Evolutionary conservation across 35 echinoderm and acorn worm genomes (phyloP), one percentile per base, ranked within the genome.

Genomic region (Chiridota heheva): DNA sequence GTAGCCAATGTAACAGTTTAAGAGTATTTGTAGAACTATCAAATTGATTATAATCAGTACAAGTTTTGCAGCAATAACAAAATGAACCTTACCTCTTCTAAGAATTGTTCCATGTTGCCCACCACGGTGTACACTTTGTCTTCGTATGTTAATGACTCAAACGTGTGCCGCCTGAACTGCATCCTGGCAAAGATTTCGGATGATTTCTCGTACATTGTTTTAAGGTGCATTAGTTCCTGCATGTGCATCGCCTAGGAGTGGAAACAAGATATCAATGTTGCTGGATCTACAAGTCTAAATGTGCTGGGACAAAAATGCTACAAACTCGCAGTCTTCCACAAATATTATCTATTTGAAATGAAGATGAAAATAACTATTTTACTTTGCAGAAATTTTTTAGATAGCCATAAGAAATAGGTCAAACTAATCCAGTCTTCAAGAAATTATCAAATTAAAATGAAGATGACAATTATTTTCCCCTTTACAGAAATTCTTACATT

Each of bases 101-200:
- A 29, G 13, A 94, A 26, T 61, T 94, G 91, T 59, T 94, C 91
- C 63, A 94, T 94, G 36, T 89, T 88, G 48, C 84, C 77, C 45
- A 83, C 69, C 22, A 88, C 37, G 36, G 85, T 76, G 46, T 64
- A 72, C 7, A 88, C 66, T 47, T 94, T 94, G 32, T 88, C 85
- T 32, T 88, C 79, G n/a, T 88, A 36, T 57, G 85, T 44, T 8
- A 94, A 49, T 1, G 66, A 46, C 18, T 88, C 91, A 84, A 84
- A 94, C 17, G 40, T 70, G 56, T 88, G 69, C 27, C 84, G 82
- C 71, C 72, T 76, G 40, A 73, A 67, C 46, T 78, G 58, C 27
- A 94, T 40, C 29, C 57, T 94, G 35, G 69, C 5, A 64, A 94
- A 87, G 6, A 89, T 61, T 75, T 84, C 85, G 36, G 82, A 83